Conservation (phyloP, 2,888 invertebrate genomes). For the Andrena fulva region DNA sequence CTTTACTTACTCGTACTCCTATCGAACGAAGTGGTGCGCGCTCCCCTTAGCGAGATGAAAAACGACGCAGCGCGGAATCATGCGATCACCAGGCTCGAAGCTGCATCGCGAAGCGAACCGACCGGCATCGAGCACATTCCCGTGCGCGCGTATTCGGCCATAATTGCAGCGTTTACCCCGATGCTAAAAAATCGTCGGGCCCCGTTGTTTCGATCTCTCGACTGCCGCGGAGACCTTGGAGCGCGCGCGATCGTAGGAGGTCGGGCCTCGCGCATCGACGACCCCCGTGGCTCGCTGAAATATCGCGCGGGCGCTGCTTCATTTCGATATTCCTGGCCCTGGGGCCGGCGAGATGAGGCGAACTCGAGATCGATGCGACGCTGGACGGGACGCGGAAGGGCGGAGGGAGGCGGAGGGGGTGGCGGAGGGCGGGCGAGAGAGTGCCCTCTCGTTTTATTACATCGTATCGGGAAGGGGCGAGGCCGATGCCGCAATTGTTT, state of each 20-base stretch:
- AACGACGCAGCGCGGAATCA: too few relatives aligned
- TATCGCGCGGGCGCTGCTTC: constrained; percentile 76
- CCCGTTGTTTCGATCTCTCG: constrained; percentile 52
- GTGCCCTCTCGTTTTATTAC: constrained; percentile 77
- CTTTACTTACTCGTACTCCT: too few relatives aligned
- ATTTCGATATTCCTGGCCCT: constrained; percentile 75
- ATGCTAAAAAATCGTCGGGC: constrained; percentile 58
- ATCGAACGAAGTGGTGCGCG: background rate
- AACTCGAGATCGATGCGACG: constrained; percentile 60
- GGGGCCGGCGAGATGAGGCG: constrained; percentile 64
- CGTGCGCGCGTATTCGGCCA: constrained; percentile 43
- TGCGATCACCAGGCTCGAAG: background rate
- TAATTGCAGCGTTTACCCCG: constrained; percentile 66
- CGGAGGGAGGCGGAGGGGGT: background rate
- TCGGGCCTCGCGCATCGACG: constrained; percentile 61
- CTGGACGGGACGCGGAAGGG: background rate
- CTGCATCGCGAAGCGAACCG: background rate
- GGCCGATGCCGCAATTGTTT: constrained; percentile 83
- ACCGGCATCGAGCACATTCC: constrained; percentile 9
- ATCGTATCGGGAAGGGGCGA: constrained; percentile 82
- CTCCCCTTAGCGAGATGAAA: background rate
- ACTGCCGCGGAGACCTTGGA: constrained; percentile 46
- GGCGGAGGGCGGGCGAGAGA: constrained; percentile 43
- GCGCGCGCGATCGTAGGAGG: constrained; percentile 66
- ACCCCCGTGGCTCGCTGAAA: constrained; percentile 76